A percentile compares a stretch with the other conserved stretches of the same genome.
Conservation (phyloP, 2,888 invertebrate species). For the Poecilobothrus nobilitatus region DNA sequence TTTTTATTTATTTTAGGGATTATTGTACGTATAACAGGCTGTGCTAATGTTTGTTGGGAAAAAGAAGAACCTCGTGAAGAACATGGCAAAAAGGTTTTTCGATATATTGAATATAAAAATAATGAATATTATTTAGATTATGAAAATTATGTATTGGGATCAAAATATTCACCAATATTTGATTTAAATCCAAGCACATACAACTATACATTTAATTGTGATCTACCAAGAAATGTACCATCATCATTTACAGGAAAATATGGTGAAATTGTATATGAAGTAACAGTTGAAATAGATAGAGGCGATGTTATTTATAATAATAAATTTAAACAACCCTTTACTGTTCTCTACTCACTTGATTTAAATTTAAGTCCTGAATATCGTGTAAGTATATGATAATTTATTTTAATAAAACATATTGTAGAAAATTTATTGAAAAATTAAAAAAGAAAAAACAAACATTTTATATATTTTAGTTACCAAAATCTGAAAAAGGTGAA, state of each 20-base stretch:
- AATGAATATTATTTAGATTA: conserved; percentile 43
- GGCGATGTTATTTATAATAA: conserved; percentile 73
- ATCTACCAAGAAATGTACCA: conserved; percentile 49
- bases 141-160: conserved; percentile 40
- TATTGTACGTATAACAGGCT: background rate
- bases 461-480: background rate
- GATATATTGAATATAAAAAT: conserved; percentile 39
- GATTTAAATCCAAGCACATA: conserved; percentile 39
- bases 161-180: conserved; percentile 25
- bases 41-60: background rate
- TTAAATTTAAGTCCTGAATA: conserved; percentile 59
- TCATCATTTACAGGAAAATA: conserved; percentile 61
- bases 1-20: background rate
- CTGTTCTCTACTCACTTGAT: conserved; percentile 63
- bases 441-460: background rate
- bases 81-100: conserved; percentile 24
- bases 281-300: conserved; percentile 64
- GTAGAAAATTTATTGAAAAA: background rate
- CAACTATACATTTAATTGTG: conserved; percentile 42
- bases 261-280: conserved; percentile 62
- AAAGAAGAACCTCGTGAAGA: background rate
- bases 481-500: background rate
- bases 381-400: conserved; percentile 42
- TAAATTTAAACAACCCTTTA: conserved; percentile 62
- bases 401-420: too few species aligned